Evolutionary conservation across 2,113 vertebrate genomes (phyloP).

Genomic region (Gymnobelideus leadbeateri): DNA sequence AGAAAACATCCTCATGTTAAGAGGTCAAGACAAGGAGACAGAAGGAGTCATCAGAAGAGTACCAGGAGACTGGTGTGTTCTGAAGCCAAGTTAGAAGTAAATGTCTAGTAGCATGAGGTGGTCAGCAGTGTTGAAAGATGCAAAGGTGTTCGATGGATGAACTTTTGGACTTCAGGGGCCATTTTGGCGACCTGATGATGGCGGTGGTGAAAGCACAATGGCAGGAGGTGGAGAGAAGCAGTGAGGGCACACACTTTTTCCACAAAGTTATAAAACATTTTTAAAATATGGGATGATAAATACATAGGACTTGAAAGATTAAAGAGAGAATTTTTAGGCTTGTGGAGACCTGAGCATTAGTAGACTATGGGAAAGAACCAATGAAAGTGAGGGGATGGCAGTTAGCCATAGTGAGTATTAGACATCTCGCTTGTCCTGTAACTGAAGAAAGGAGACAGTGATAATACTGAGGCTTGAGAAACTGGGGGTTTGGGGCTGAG

Average conservation of each 20-base stretch:
- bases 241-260: not conserved
- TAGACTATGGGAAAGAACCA: not conserved
- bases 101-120: not conserved
- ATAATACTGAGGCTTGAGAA: not conserved
- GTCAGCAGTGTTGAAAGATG: not conserved
- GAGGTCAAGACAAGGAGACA: not conserved
- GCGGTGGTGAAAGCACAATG: not conserved
- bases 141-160: not conserved
- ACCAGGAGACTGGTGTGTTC: not conserved
- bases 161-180: not conserved
- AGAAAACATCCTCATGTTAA: not conserved
- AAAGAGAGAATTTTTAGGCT: not conserved
- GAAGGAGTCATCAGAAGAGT: too few relatives aligned
- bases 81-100: not conserved
- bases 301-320: not conserved
- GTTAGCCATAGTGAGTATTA: not conserved
- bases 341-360: not conserved
- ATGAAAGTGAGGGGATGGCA: not conserved
- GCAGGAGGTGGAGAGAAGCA: not conserved
- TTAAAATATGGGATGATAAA: not conserved
- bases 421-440: not conserved
- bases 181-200: not conserved
- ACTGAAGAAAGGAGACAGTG: not conserved
- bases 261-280: not conserved
- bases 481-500: not conserved